A percentile compares a stretch with the other conserved stretches of the same genome.
These are phyloP conservation scores for Pachycephala philippinensis DNA, from an alignment of 2,113 vertebrate genomes.

Conservation along the genomic window DNA sequence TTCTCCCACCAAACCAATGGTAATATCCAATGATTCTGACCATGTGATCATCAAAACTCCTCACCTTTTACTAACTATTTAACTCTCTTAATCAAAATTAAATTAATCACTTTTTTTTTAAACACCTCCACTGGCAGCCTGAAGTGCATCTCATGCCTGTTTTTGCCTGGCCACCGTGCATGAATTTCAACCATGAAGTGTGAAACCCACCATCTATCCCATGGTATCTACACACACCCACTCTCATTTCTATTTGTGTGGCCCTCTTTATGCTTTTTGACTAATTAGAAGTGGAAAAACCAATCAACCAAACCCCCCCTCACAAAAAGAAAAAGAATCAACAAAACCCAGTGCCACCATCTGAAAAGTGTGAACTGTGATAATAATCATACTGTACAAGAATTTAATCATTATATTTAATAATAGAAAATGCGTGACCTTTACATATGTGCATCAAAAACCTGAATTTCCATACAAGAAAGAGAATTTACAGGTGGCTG, in stretches of 20 bases:
- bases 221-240: background rate
- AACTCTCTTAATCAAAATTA: background rate
- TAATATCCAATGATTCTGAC: background rate
- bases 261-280: background rate
- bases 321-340: background rate
- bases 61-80: background rate
- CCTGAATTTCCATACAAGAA: background rate
- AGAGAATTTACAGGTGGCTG: background rate
- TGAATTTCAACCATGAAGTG: background rate
- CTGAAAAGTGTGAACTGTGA: background rate
- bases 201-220: background rate
- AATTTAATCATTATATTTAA: background rate
- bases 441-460: background rate
- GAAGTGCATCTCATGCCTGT: background rate
- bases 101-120: background rate
- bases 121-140: background rate
- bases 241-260: background rate
- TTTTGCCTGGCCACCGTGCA: accelerated
- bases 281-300: background rate
- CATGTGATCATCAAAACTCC: accelerated
- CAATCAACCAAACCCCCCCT: background rate
- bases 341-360: too few species aligned
- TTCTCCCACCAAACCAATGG: background rate
- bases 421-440: background rate
- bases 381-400: background rate